These are phyloP conservation scores for Rotaria socialis DNA, from an alignment of 2,888 invertebrate genomes.

Conservation along the genomic window DNA sequence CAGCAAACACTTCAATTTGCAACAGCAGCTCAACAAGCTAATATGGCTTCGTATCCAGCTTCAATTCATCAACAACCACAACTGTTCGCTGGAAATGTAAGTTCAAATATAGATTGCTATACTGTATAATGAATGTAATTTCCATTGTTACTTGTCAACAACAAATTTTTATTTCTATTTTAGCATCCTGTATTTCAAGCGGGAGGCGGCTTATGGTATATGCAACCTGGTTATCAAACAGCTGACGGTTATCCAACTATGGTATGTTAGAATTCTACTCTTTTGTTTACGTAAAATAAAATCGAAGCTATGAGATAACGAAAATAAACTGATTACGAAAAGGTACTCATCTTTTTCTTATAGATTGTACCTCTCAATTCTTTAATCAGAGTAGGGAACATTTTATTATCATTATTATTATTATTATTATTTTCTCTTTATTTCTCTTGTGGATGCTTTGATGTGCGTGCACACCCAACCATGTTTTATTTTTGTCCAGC, in stretches of 20 bases:
- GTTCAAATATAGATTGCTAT: background rate
- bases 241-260: background rate
- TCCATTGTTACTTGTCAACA: background rate
- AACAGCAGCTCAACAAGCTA: background rate
- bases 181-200: background rate
- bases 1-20: background rate
- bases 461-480: constrained; percentile 3
- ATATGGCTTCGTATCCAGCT: constrained; percentile 20
- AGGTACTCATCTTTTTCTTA: constrained; percentile 1
- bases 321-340: background rate
- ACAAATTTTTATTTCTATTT: background rate
- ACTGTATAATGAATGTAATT: too few relatives aligned
- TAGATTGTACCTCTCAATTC: constrained; percentile 37
- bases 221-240: background rate
- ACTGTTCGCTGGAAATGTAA: background rate
- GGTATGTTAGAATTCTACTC: background rate
- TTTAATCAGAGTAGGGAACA: constrained; percentile 4
- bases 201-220: background rate
- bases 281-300: background rate
- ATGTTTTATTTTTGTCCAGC: background rate
- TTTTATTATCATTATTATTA: constrained; percentile 6
- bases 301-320: background rate
- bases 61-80: constrained; percentile 28
- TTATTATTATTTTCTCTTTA: background rate
- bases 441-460: constrained; percentile 14